These are phyloP conservation scores for Shargacucullia verbasci DNA, from an alignment of 2,888 invertebrate species.

Conservation along the genomic window DNA sequence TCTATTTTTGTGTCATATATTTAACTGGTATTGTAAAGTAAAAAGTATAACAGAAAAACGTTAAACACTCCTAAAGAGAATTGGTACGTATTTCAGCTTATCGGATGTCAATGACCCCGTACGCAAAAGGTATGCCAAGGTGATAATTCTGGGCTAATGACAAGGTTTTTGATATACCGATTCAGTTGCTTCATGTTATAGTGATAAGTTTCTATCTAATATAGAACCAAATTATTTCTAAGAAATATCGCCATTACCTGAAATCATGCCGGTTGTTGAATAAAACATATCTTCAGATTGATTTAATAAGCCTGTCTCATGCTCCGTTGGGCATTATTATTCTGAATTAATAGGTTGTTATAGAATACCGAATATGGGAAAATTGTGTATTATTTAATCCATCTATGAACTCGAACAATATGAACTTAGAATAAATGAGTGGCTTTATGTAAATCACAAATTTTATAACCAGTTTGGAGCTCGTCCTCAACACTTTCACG, in stretches of 20 bases:
- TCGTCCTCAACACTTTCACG: slow-evolving; percentile 81
- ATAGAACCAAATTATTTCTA: slow-evolving; percentile 7
- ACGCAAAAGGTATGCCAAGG: slow-evolving; percentile 79
- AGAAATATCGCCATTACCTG: slow-evolving; percentile 6
- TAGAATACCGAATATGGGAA: slow-evolving; percentile 34
- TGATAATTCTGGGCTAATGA: slow-evolving; percentile 71
- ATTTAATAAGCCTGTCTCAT: slow-evolving; percentile 12
- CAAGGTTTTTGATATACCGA: slow-evolving; percentile 53
- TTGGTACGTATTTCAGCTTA: slow-evolving; percentile 61
- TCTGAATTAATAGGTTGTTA: slow-evolving; percentile 22
- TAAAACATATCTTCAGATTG: slow-evolving; percentile 31
- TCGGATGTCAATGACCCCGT: slow-evolving; percentile 78
- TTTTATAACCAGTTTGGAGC: slow-evolving; percentile 75
- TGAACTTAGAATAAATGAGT: slow-evolving; percentile 61
- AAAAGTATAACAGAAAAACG: slow-evolving; percentile 22
- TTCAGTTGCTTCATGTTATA: slow-evolving; percentile 8
- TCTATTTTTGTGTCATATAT: neutral
- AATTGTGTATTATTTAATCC: slow-evolving; percentile 51
- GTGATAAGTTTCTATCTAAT: slow-evolving; percentile 9
- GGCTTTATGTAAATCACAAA: slow-evolving; percentile 75
- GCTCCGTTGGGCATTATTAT: slow-evolving; percentile 29
- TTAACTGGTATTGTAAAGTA: neutral
- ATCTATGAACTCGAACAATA: slow-evolving; percentile 55
- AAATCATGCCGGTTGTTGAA: slow-evolving; percentile 19
- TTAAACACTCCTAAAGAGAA: slow-evolving; percentile 8